A percentile compares a stretch with the other conserved stretches of the same genome.
These are phyloP conservation scores for Alsophila aescularia DNA, from an alignment of 2,888 invertebrate genomes.

Conservation along the genomic window DNA sequence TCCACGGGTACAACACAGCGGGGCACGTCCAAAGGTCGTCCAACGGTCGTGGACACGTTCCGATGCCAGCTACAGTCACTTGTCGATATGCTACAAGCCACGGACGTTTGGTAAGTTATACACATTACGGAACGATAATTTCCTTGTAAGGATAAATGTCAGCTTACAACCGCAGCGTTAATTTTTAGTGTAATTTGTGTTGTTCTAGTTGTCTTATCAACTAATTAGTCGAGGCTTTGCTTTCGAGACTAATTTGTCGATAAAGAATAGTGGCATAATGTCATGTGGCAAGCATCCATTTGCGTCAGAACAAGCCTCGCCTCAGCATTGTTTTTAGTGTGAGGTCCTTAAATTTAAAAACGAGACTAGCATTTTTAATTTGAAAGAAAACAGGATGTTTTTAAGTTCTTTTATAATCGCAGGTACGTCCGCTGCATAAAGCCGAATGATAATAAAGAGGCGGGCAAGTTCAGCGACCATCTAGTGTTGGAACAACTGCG, in stretches of 20 bases:
- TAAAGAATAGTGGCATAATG: neutral
- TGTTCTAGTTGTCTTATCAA: constrained; percentile 1
- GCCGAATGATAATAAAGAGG: constrained; percentile 93
- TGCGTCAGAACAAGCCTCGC: neutral
- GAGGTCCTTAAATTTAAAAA: too few relatives aligned
- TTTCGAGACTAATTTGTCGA: constrained; percentile 1
- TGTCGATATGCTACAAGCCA: constrained; percentile 94
- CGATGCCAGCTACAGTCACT: constrained; percentile 94
- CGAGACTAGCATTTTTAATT: too few relatives aligned
- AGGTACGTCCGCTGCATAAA: constrained; percentile 97
- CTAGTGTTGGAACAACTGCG: constrained; percentile 94
- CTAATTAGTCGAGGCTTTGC: neutral
- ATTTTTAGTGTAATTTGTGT: neutral
- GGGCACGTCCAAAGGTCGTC: constrained; percentile 94
- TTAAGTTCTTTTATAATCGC: neutral
- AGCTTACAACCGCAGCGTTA: too few relatives aligned
- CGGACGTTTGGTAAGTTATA: constrained; percentile 90
- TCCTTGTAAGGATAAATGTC: too few relatives aligned
- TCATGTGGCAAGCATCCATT: neutral
- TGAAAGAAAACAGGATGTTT: too few relatives aligned
- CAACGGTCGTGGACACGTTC: constrained; percentile 95
- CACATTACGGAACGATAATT: too few relatives aligned
- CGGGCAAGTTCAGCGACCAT: constrained; percentile 91
- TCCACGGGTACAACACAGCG: constrained; percentile 86
- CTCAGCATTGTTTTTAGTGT: too few relatives aligned